Conservation (phyloP, 2,888 invertebrate genomes). For the Galeopsomyia nigrocyanea region DNA sequence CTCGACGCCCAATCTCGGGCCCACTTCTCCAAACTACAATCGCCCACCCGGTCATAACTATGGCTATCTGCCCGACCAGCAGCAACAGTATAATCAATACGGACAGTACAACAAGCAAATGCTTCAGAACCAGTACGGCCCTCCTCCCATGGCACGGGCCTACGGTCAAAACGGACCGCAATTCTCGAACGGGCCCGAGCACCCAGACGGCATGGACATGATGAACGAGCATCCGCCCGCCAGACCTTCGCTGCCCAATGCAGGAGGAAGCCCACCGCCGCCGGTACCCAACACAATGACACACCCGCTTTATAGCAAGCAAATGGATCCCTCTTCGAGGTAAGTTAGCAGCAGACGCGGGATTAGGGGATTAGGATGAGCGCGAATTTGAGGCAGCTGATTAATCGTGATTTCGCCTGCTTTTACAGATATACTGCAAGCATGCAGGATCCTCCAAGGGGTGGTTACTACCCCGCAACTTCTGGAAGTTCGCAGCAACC, state of each 20-base stretch:
- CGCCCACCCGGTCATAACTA: constrained; percentile 38
- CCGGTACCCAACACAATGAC: constrained; percentile 80
- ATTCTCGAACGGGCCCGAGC: constrained; percentile 51
- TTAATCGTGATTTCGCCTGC: background rate
- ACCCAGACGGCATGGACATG: constrained; percentile 46
- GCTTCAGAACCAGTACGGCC: constrained; percentile 50
- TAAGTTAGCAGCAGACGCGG: constrained; percentile 33
- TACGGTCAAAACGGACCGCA: constrained; percentile 56
- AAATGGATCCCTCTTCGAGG: constrained; percentile 60
- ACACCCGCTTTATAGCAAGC: constrained; percentile 75
- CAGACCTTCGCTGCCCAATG: constrained; percentile 67
- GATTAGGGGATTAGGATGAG: background rate
- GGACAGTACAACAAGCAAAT: constrained; percentile 58
- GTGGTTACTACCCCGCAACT: constrained; percentile 76
- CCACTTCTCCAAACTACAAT: constrained; percentile 60
- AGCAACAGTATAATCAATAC: constrained; percentile 61
- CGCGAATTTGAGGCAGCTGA: background rate
- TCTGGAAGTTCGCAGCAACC: constrained; percentile 65
- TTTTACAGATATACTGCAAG: constrained; percentile 76
- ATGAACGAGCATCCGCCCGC: constrained; percentile 59
- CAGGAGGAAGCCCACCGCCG: constrained; percentile 71
- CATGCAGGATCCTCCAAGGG: constrained; percentile 80
- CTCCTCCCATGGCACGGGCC: constrained; percentile 46
- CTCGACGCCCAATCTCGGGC: constrained; percentile 60
- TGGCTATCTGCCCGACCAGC: constrained; percentile 53